Base-by-base conservation (phyloP, 2,888 invertebrate species). In the Acanthosepion lycidas region DNA sequence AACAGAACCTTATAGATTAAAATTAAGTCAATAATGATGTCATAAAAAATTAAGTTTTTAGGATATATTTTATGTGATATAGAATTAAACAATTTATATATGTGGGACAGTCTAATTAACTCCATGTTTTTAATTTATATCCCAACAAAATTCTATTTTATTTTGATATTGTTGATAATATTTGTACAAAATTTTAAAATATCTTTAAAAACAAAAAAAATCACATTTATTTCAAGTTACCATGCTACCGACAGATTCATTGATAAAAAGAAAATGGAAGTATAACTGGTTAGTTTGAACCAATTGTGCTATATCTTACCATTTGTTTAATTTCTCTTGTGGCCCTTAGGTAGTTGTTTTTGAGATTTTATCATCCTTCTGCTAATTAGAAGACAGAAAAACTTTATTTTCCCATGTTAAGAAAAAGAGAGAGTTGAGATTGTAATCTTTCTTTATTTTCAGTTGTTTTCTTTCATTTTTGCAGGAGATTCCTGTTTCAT, bases 331-430 rank as follows among this genome's bases (percentile, higher is more conserved):
- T 78, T 78, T 78, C 78, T 78, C 78, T 78, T 78, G 78, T 33
- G 78, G n/a, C 78, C 78, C 78, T 78, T 33, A 78, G 78, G 78
- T 33, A 33, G 15, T 78, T 78, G n/a, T 78, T 78, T 78, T 78
- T n/a, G n/a, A 78, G 78, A 78, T 78, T 78, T 78, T 78, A 78
- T 78, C 78, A 78, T n/a, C 12, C 78, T 78, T 78, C 78, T 78
- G 78, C 78, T 78, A 78, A 78, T 78, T 78, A 78, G n/a, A 78
- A 78, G 78, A 12, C n/a, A n/a, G 9, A 78, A 78, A 78, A 33
- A 12, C 12, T 78, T n/a, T n/a, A 15, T 33, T 78, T 12, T n/a
- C 15, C 33, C 1, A 78, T 78, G n/a, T 78, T 33, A 33, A 78
- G n/a, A 12, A 33, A n/a, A 33, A 28, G n/a, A 12, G 2, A 78